Evolutionary conservation across 2,113 vertebrate species (phyloP).

Genomic region (Acanthochromis polyacanthus): DNA sequence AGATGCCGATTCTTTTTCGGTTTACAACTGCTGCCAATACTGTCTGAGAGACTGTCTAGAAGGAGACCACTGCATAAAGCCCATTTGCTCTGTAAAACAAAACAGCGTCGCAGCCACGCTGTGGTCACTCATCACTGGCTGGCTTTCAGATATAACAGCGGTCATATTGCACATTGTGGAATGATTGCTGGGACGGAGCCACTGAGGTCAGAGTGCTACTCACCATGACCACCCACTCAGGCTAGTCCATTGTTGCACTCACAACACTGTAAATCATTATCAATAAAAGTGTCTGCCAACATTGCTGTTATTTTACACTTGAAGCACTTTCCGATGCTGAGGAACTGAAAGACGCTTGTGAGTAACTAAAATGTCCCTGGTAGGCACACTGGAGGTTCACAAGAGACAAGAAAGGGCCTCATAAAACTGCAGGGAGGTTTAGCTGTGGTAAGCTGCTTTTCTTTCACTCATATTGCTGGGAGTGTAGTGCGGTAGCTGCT

Average conservation of each 20-base stretch:
- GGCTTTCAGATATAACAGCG: conserved; percentile 46
- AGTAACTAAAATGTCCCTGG: neutral
- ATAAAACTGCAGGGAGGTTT: conserved; percentile 1
- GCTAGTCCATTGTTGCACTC: conserved; percentile 15
- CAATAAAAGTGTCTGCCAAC: conserved; percentile 1
- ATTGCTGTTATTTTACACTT: conserved; percentile 18
- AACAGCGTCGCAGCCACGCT: conserved; percentile 13
- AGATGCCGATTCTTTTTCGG: neutral
- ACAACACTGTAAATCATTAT: neutral
- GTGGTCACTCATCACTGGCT: conserved; percentile 37
- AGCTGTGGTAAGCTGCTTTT: neutral
- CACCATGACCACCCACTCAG: conserved; percentile 30
- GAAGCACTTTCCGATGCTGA: neutral
- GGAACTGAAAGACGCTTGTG: neutral
- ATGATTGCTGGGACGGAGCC: conserved; percentile 8
- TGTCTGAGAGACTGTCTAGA: neutral
- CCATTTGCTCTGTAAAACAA: conserved; percentile 16
- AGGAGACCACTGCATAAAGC: conserved; percentile 10
- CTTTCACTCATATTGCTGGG: neutral
- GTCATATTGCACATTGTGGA: conserved; percentile 33
- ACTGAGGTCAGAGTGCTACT: conserved; percentile 31
- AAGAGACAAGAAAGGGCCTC: neutral
- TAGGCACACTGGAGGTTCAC: neutral
- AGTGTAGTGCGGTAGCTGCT: neutral
- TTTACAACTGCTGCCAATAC: neutral